Evolutionary conservation across 2,888 invertebrate species (phyloP).

Genomic region (Craniophora ligustri): DNA sequence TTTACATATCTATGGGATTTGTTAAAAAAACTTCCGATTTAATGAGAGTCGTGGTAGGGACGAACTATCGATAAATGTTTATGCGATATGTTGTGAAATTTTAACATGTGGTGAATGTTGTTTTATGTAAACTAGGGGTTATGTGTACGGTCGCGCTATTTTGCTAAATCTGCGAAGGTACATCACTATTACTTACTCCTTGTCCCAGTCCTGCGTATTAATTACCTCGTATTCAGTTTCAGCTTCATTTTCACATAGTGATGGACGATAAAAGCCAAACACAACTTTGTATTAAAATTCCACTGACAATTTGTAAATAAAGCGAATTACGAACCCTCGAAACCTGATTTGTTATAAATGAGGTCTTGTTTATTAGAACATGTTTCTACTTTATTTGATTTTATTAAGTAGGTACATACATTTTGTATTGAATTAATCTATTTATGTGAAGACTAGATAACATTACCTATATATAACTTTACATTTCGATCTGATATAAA

Average conservation of each 20-base stretch:
- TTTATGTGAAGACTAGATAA: not conserved
- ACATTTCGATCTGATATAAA: not conserved
- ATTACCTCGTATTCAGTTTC: conserved; percentile 19
- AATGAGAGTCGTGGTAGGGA: no score
- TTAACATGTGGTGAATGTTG: no score
- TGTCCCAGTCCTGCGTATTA: conserved; percentile 2
- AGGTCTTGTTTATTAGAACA: conserved; percentile 8
- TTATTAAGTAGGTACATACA: not conserved
- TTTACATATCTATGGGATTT: no score
- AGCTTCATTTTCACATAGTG: conserved; percentile 26
- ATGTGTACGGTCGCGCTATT: conserved; percentile 1
- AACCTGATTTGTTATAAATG: conserved; percentile 14
- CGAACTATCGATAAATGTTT: no score
- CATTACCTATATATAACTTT: not conserved
- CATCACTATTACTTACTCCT: no score
- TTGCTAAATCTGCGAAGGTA: no score
- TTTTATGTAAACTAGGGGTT: no score
- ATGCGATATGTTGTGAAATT: not conserved
- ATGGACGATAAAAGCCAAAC: not conserved
- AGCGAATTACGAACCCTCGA: conserved; percentile 10
- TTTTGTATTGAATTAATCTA: not conserved
- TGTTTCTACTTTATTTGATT: conserved; percentile 12
- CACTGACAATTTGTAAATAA: conserved; percentile 16
- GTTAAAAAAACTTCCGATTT: no score
- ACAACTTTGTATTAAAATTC: conserved; percentile 16